Evolutionary conservation across 1,140 invertebrate species (phyloP).

Genomic region (Anagrus nilaparvatae): DNA sequence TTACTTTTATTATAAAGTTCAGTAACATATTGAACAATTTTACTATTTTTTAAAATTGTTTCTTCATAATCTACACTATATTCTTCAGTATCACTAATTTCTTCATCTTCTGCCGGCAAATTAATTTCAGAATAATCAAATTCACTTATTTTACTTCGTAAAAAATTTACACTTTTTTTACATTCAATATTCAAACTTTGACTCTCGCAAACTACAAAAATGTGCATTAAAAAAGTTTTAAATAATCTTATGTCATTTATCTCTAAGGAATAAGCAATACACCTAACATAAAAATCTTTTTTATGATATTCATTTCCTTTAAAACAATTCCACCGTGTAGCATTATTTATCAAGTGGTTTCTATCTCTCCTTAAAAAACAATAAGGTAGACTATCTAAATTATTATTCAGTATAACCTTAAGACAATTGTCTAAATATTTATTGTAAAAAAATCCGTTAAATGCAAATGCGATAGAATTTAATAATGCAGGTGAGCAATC

Average conservation of each 20-base stretch:
- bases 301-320: background rate
- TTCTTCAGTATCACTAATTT: background rate
- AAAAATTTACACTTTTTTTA: background rate
- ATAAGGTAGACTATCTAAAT: background rate
- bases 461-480: slow-evolving; percentile 10
- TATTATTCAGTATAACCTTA: background rate
- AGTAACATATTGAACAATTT: background rate
- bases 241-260: slow-evolving; percentile 3
- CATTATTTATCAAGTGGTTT: slow-evolving; percentile 18
- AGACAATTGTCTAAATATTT: slow-evolving; percentile 3
- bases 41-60: background rate
- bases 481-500: slow-evolving; percentile 13
- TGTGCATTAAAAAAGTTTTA: no score
- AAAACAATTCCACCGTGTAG: slow-evolving; percentile 15
- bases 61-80: background rate
- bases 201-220: no score
- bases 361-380: slow-evolving; percentile 17
- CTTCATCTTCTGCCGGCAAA: background rate
- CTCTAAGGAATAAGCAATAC: no score
- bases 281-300: slow-evolving; percentile 19
- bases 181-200: no score
- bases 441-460: slow-evolving; percentile 10
- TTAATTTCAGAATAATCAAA: slow-evolving; percentile 6
- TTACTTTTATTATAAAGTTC: background rate
- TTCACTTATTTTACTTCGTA: background rate